Percentiles rank a stretch among this genome's conserved stretches.
Evolutionary conservation across 2,797 vertebrate genomes (phyloP).

Genomic region (Anniella stebbinsi): DNA sequence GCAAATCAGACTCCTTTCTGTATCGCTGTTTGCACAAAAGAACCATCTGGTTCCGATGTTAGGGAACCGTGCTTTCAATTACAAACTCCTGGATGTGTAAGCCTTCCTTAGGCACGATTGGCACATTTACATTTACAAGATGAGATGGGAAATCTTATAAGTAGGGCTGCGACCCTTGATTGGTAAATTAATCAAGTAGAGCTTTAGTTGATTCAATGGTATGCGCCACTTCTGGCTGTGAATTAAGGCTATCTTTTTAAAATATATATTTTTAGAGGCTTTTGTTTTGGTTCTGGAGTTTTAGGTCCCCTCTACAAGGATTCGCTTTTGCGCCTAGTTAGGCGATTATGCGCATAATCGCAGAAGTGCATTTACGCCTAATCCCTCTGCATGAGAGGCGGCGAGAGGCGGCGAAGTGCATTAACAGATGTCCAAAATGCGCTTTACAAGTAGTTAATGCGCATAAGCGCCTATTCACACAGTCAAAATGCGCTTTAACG

Average conservation of each 20-base stretch:
- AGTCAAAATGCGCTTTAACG: too few relatives aligned
- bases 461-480: too few relatives aligned
- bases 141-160: conserved; percentile 17
- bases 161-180: neutral
- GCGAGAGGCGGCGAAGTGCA: too few relatives aligned
- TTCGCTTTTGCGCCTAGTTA: too few relatives aligned
- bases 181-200: neutral
- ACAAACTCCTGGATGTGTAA: conserved; percentile 31
- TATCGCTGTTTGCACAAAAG: conserved; percentile 23
- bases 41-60: conserved; percentile 33
- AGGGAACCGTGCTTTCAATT: conserved; percentile 29
- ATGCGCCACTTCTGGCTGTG: neutral
- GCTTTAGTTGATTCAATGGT: neutral
- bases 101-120: neutral
- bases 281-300: neutral
- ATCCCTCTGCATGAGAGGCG: too few relatives aligned
- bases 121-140: conserved; percentile 1
- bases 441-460: too few relatives aligned
- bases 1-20: conserved; percentile 47
- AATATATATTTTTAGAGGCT: neutral
- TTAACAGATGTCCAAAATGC: too few relatives aligned
- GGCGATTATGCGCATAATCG: too few relatives aligned
- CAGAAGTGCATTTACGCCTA: too few relatives aligned
- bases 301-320: too few relatives aligned
- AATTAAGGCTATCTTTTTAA: neutral